Conservation (phyloP, 2,888 invertebrate genomes). For the Apamea epomidion region DNA sequence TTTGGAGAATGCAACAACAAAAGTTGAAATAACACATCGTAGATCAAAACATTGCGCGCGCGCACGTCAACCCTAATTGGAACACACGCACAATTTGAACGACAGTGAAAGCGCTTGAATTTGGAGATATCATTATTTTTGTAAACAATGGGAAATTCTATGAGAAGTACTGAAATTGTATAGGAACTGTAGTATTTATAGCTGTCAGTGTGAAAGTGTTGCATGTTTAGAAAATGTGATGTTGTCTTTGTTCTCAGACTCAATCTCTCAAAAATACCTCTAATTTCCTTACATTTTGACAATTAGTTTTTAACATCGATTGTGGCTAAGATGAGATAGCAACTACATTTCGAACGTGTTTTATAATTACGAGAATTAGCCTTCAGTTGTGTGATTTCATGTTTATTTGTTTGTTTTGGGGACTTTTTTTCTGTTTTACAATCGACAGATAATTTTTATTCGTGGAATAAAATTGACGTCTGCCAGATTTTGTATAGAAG, state of each 20-base stretch:
- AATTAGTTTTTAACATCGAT: too few relatives aligned
- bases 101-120: conserved; percentile 62
- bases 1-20: background rate
- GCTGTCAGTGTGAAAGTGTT: conserved; percentile 43
- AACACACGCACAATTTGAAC: conserved; percentile 36
- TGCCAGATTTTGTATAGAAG: too few relatives aligned
- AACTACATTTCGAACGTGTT: too few relatives aligned
- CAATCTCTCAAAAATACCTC: too few relatives aligned
- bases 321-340: too few relatives aligned
- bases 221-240: conserved; percentile 27
- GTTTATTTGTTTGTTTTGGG: too few relatives aligned
- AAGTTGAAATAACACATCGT: background rate
- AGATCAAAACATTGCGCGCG: conserved; percentile 24
- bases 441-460: too few relatives aligned
- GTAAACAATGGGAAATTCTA: conserved; percentile 59
- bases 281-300: too few relatives aligned
- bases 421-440: too few relatives aligned
- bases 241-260: background rate
- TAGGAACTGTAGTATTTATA: conserved; percentile 25
- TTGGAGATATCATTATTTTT: conserved; percentile 45
- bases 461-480: too few relatives aligned
- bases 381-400: too few relatives aligned
- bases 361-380: too few relatives aligned
- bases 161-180: conserved; percentile 37
- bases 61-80: conserved; percentile 34